These are phyloP conservation scores for Rhamphomyia laevipes DNA, from an alignment of 2,888 invertebrate genomes.

Conservation along the genomic window DNA sequence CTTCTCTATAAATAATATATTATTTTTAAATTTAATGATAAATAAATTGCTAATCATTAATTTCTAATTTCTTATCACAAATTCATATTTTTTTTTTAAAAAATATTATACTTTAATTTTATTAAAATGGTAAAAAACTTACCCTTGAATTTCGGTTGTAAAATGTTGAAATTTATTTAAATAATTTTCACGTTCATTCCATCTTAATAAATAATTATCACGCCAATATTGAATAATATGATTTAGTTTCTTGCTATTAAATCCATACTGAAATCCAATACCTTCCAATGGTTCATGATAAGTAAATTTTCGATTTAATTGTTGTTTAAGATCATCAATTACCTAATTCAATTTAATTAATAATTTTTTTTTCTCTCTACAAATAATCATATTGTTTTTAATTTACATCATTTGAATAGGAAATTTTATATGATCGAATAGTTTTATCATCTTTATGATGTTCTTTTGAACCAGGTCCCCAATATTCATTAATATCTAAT, in stretches of 20 bases:
- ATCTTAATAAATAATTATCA: conserved; percentile 55
- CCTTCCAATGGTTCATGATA: conserved; percentile 50
- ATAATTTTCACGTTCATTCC: conserved; percentile 52
- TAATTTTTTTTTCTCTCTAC: not conserved
- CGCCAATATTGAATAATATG: conserved; percentile 69
- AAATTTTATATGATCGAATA: conserved; percentile 8
- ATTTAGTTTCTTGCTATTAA: conserved; percentile 56
- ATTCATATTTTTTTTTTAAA: not conserved
- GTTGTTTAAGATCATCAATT: conserved; percentile 45
- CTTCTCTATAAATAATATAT: no score
- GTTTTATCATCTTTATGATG: conserved; percentile 13
- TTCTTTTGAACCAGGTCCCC: conserved; percentile 15
- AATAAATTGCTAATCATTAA: not conserved
- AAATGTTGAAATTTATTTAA: conserved; percentile 67
- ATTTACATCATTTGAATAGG: conserved; percentile 25
- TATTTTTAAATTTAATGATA: not conserved
- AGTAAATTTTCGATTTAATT: conserved; percentile 40
- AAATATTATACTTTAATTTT: not conserved
- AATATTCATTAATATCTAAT: conserved; percentile 15
- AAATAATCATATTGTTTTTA: no score
- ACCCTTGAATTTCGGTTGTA: conserved; percentile 60
- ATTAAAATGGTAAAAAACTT: conserved; percentile 12
- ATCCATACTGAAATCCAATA: conserved; percentile 65
- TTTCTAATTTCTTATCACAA: conserved; percentile 10
- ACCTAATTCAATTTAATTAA: conserved; percentile 33